Base-by-base conservation (phyloP, 92 coral and sea anemone genomes). In the Parazoanthus atlanticus region DNA sequence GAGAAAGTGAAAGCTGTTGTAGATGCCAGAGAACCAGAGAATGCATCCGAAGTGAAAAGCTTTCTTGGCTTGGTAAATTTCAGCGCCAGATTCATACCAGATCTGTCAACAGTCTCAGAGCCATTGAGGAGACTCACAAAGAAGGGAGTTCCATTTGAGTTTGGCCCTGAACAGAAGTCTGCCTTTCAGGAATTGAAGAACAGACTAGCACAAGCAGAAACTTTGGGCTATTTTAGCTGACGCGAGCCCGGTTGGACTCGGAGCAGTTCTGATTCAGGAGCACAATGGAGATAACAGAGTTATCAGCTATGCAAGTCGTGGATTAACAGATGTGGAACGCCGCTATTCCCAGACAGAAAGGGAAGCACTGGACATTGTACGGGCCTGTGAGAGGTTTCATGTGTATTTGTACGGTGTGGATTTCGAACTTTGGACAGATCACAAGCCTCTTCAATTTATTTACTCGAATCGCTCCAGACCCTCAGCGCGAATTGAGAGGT, bases 41-140 rank as follows among this genome's bases (percentile, higher is more conserved):
- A 38, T 31, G 88, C 25, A 25, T 30, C 88, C 38, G 88, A 85
- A 43, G 64, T 85, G n/a, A 85, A 38, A 32, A 85, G 88, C 8
- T 85, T 85, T 47, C 56, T 85, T 32, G 88, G 85, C 40, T 52
- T 86, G 52, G 83, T 86, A 49, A 86, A 86, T 29, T 86, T 46
- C 83, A 75, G 46, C 13, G 85, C 66, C 29, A 77, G 85, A 34
- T 77, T 87, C 52, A 87, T 87, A 0, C 88, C 88, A 0, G 76
- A 69, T 72, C 80, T 85, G 3, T 65, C 79, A 21, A 85, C 79
- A 8, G 69, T 85, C 3, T 77, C 89, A 66, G 93, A 91, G 41
- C 93, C 92, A 16, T 29, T 91, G 38, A 71, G 92, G 30, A 69
- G 70, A n/a, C 74, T 87, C 28, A 77, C 90, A 49, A 87, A 78